Base-by-base conservation (phyloP, 2,888 invertebrate species). In the Pristionchus entomophagus region DNA sequence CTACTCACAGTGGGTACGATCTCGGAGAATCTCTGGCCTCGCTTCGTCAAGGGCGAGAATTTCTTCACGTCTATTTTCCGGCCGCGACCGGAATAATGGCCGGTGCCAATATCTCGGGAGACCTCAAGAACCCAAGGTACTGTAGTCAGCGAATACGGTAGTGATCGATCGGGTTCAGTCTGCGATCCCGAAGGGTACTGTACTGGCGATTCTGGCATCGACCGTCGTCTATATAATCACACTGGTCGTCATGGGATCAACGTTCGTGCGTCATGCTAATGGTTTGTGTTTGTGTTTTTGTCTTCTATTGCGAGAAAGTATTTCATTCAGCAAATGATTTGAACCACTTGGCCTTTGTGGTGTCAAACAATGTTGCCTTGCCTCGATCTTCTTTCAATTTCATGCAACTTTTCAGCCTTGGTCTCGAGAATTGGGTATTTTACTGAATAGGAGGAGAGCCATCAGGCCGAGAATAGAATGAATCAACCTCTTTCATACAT, bases 31-130 rank as follows among this genome's bases (percentile, higher is more conserved):
- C 94, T 97, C 87, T 95, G 95, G 85, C 94, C 97, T 32, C 38
- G 59, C 2, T 85, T 85, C 59, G 77, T 45, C 77, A 77, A 77
- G 41, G 93, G 96, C 69, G 96, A 97, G 92, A 95, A 96, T 89
- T 97, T 98, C 94, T 91, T 98, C 94, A 96, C 96, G 97, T 98
- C 87, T 98, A 97, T 94, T 98, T 98, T 92, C 98, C 98, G 0
- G 97, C 98, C 5, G 98, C 97, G 4, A 98, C 98, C 17, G 98
- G 98, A 19, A 97, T 97, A 86, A 97, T 97, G 94, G 97, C 97
- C 0, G 97, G 97, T 2, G 98, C 98, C 0, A 98, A 98, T 93
- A 98, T 98, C 90, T 98, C 97, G 17, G 98, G 98, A 3, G 98
- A 98, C 94, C 95, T 98, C 3, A 97, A 96, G 95, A 97, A 87